Base-by-base conservation (phyloP, 2,113 vertebrate genomes). In the Otis tarda region DNA sequence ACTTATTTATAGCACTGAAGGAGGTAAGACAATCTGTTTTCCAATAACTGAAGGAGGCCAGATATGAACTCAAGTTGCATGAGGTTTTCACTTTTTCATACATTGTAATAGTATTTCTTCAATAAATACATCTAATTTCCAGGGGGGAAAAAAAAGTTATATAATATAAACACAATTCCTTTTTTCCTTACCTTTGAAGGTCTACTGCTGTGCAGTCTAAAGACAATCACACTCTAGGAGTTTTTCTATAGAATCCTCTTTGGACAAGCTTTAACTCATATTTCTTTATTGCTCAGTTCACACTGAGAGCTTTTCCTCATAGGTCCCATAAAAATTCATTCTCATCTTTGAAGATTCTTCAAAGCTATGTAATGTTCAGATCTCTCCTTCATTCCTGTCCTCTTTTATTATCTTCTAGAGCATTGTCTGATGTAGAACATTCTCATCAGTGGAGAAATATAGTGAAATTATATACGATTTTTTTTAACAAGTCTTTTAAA, bases 341-440 rank as follows among this genome's bases (percentile, higher is more conserved):
- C 31, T 70, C 14, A 37, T 74, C 57, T 93, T 85, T 88, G 91
- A 90, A 93, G 67, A 83, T 52, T 20, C 24, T 94, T 97, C 84
- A 92, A 87, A 89, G 47, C 20, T 83, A 74, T 41, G 31, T 23
- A 35, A 22, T 87, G 20, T 67, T 93, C 52, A 57, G 10, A 81
- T 84, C 30, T 90, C 33, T 33, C n/a, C 5, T 15, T 83, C 35
- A 41, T 81, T 91, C 27, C 35, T 77, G 5, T 30, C 11, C 30
- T 67, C 25, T 91, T 5, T 80, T 91, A 83, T 89, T 86, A 80
- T 70, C 27, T 89, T 83, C 37, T 81, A 20, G 30, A 86, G 5
- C 65, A 60, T 16, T 64, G 7, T n/a, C 35, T 84, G 35, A 69
- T 52, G 21, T 43, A 69, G 10, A 47, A 27, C 6, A 20, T 74